A percentile compares a stretch with the other conserved stretches of the same genome.
Evolutionary conservation across 2,888 invertebrate genomes (phyloP).

Genomic region (Rotaria socialis): DNA sequence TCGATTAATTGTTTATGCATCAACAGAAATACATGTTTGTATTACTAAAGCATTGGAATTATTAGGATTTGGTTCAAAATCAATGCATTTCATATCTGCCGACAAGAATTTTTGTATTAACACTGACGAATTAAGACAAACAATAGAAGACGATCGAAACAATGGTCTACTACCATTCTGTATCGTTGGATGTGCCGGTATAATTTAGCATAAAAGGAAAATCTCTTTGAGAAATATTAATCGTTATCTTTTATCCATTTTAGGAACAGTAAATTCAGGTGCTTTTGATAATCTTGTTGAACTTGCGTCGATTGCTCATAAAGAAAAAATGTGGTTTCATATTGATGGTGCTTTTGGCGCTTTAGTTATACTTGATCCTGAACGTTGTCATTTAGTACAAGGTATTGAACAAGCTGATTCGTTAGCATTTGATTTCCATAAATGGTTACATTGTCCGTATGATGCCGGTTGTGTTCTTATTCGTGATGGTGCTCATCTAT

Average conservation of each 20-base stretch:
- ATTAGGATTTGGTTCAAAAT: slow-evolving; percentile 1
- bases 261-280: background rate
- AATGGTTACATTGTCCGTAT: slow-evolving; percentile 32
- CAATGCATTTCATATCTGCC: background rate
- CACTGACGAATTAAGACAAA: background rate
- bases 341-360: slow-evolving; percentile 31
- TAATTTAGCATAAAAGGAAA: no score
- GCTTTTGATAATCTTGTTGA: slow-evolving; percentile 9
- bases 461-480: slow-evolving; percentile 17
- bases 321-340: slow-evolving; percentile 27
- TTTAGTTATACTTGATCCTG: slow-evolving; percentile 9
- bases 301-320: background rate
- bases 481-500: background rate
- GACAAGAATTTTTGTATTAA: slow-evolving; percentile 1
- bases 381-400: background rate
- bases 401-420: slow-evolving; percentile 20
- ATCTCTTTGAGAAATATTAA: no score
- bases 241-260: background rate
- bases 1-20: background rate
- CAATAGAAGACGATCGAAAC: background rate
- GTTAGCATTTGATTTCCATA: slow-evolving; percentile 16
- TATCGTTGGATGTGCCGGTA: slow-evolving; percentile 18
- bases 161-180: background rate
- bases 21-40: background rate
- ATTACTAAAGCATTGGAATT: background rate